These are phyloP conservation scores for Synodontis membranacea DNA, from an alignment of 2,113 vertebrate species.

Conservation along the genomic window DNA sequence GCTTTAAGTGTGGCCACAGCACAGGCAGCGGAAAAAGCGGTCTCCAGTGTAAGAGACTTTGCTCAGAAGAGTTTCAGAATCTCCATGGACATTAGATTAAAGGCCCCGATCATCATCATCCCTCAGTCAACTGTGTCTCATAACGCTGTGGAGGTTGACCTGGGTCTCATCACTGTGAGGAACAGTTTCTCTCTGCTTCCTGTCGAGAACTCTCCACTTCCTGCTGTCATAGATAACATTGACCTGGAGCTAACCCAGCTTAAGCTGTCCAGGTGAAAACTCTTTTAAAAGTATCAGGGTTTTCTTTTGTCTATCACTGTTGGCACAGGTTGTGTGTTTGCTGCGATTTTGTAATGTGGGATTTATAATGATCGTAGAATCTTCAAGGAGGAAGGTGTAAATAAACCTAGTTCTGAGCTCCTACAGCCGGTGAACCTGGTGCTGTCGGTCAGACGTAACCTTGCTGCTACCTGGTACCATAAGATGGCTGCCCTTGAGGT, in stretches of 20 bases:
- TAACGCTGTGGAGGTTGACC: conserved; percentile 79
- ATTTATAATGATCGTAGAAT: conserved; percentile 67
- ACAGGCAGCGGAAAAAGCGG: conserved; percentile 89
- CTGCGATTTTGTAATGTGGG: not conserved
- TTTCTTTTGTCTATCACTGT: not conserved
- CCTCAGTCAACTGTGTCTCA: conserved; percentile 79
- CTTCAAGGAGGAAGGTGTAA: conserved; percentile 61
- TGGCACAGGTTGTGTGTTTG: not conserved
- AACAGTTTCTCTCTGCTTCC: conserved; percentile 78
- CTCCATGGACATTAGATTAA: conserved; percentile 78
- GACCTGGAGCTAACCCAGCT: conserved; percentile 82
- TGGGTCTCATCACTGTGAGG: conserved; percentile 80
- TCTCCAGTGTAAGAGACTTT: conserved; percentile 83
- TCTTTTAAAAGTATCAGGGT: not conserved
- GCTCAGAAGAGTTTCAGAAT: conserved; percentile 83
- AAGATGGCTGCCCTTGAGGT: conserved; percentile 82
- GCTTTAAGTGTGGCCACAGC: conserved; percentile 84
- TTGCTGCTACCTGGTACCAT: conserved; percentile 85
- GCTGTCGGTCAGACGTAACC: conserved; percentile 85
- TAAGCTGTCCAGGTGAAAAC: conserved; percentile 85
- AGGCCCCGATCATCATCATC: conserved; percentile 83
- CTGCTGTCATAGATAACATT: conserved; percentile 87
- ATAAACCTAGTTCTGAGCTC: conserved; percentile 75
- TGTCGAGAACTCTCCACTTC: conserved; percentile 71
- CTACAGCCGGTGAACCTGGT: conserved; percentile 86